Conservation (phyloP, 2,888 invertebrate genomes). For the Flexamia atlantica region DNA sequence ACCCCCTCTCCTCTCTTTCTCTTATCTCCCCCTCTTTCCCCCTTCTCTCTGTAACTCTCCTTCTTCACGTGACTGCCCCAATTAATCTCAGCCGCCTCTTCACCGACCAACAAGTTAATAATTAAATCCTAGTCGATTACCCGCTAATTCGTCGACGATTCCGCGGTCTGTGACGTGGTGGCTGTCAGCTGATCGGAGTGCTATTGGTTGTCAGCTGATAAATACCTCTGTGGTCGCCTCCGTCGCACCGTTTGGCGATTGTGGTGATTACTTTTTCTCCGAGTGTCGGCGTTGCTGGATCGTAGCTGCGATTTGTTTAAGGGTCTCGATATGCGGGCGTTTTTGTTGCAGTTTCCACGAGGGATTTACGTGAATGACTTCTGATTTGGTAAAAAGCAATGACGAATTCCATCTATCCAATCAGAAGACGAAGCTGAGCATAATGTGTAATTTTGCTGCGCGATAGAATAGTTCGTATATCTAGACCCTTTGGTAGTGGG, state of each 20-base stretch:
- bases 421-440: too few species aligned
- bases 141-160: constrained; percentile 34
- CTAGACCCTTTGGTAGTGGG: too few species aligned
- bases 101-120: constrained; percentile 47
- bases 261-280: neutral
- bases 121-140: constrained; percentile 28
- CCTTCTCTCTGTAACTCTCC: constrained; percentile 33
- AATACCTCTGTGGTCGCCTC: neutral
- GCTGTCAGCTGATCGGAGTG: neutral
- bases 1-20: neutral
- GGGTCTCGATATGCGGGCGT: too few species aligned
- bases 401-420: too few species aligned
- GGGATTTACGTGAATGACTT: too few species aligned
- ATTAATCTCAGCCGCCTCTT: constrained; percentile 30
- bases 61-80: constrained; percentile 29
- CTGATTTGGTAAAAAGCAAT: too few species aligned
- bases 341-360: too few species aligned
- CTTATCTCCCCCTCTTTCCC: constrained; percentile 56
- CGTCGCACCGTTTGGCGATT: neutral
- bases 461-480: too few species aligned
- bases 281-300: neutral
- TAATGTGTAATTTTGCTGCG: too few species aligned
- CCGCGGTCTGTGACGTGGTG: neutral
- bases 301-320: neutral
- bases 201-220: neutral